phyloP scores from a whole-genome alignment of 1,140 invertebrate genomes.

The Macrobrachium nipponense region DNA sequence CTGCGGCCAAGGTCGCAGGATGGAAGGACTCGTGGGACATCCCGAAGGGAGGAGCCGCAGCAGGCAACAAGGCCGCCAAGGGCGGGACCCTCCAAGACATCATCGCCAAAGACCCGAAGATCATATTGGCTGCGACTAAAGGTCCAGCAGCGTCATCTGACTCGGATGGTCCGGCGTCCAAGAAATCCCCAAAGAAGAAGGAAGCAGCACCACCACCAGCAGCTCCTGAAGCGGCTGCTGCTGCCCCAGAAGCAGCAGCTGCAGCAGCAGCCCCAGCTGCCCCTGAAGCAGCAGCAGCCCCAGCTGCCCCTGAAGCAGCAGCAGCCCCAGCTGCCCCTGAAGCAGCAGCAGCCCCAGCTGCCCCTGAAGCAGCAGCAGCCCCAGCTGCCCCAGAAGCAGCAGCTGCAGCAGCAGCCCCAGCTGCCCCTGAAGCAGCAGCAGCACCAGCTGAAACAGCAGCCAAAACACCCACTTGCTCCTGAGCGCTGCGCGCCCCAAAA shows the following conservation, averaged over 20 bases:
- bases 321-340: background rate
- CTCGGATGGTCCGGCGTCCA: constrained; percentile 1
- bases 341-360: constrained; percentile 24
- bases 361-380: constrained; percentile 1
- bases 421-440: background rate
- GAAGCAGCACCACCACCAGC: background rate
- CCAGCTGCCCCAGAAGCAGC: background rate
- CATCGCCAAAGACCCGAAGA: constrained; percentile 11
- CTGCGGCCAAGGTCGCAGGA: constrained; percentile 44
- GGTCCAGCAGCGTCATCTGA: constrained; percentile 26
- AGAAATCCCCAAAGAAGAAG: background rate
- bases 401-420: background rate
- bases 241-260: background rate
- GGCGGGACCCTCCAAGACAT: constrained; percentile 25
- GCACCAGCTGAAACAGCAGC: background rate
- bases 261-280: background rate
- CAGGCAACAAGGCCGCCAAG: background rate
- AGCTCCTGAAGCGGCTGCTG: background rate
- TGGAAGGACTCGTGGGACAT: constrained; percentile 48
- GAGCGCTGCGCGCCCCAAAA: too few species aligned
- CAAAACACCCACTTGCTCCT: background rate
- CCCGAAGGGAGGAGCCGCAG: background rate
- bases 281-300: background rate
- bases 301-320: background rate
- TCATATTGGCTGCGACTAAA: background rate